Evolutionary conservation across 2,797 vertebrate genomes (phyloP).

Genomic region (Hydrophis major): DNA sequence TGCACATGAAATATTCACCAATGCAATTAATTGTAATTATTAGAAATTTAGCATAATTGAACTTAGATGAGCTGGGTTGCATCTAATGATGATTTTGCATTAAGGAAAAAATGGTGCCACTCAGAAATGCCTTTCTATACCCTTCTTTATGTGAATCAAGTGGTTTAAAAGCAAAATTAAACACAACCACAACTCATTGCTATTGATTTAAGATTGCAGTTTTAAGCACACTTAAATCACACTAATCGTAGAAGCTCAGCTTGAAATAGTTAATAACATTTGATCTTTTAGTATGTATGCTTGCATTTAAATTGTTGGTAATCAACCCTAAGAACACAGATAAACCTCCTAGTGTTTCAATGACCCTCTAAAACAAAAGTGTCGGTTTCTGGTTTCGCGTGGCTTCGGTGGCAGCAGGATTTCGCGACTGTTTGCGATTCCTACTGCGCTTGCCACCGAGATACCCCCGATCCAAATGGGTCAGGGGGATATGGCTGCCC

Average conservation of each 20-base stretch:
- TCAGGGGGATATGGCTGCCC: no score
- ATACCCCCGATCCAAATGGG: no score
- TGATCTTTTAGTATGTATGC: background rate
- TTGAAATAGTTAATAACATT: background rate
- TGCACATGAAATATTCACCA: constrained; percentile 28
- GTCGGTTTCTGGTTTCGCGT: no score
- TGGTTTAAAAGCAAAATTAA: background rate
- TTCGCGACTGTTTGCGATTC: no score
- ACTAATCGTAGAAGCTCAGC: background rate
- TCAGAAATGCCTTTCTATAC: background rate
- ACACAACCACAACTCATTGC: background rate
- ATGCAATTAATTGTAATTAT: constrained; percentile 17
- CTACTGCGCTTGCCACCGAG: no score
- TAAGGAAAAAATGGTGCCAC: background rate
- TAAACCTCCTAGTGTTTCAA: no score
- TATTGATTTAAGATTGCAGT: background rate
- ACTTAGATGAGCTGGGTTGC: background rate
- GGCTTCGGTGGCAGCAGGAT: no score
- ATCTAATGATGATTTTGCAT: background rate
- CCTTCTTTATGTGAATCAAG: background rate
- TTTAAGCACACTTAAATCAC: background rate
- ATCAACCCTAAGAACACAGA: no score
- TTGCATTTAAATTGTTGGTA: background rate
- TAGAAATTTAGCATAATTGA: background rate
- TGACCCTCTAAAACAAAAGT: no score